Evolutionary conservation across 1,140 invertebrate species (phyloP).

Genomic region (Yoshiicerus persimilis): DNA sequence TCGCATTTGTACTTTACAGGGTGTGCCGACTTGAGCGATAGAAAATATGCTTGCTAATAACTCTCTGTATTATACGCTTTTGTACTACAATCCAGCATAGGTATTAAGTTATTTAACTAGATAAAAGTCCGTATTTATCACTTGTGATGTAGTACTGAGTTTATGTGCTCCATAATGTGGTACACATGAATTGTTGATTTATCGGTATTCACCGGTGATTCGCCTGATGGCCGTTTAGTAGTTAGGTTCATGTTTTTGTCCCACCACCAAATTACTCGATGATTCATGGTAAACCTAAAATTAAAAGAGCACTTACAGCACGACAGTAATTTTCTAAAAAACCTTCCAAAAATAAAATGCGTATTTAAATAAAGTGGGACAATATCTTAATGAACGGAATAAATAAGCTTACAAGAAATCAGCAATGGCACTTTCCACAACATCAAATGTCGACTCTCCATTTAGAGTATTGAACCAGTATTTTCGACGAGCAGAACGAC

Average conservation of each 20-base stretch:
- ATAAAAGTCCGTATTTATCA: not conserved
- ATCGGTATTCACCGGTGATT: not conserved
- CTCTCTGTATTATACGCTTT: not conserved
- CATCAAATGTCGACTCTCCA: conserved; percentile 55
- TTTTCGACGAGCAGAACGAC: conserved; percentile 54
- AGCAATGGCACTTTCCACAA: conserved; percentile 54
- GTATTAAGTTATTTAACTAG: not conserved
- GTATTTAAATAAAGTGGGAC: no score
- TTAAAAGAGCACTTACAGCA: no score
- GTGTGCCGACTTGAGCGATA: not conserved
- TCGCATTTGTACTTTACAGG: not conserved
- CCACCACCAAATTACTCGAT: conserved; percentile 41
- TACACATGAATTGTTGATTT: not conserved
- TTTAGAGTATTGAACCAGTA: conserved; percentile 61
- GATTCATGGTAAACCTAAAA: conserved; percentile 33
- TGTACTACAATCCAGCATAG: not conserved
- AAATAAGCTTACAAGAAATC: conserved; percentile 51
- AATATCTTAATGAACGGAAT: not conserved
- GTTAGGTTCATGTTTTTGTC: not conserved
- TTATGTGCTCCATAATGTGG: not conserved
- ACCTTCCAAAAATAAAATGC: not conserved
- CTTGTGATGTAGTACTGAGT: not conserved
- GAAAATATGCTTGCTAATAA: not conserved
- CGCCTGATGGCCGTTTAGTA: not conserved
- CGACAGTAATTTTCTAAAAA: not conserved